Conservation (phyloP, 2,888 invertebrate species). For the Volucella bombylans region DNA sequence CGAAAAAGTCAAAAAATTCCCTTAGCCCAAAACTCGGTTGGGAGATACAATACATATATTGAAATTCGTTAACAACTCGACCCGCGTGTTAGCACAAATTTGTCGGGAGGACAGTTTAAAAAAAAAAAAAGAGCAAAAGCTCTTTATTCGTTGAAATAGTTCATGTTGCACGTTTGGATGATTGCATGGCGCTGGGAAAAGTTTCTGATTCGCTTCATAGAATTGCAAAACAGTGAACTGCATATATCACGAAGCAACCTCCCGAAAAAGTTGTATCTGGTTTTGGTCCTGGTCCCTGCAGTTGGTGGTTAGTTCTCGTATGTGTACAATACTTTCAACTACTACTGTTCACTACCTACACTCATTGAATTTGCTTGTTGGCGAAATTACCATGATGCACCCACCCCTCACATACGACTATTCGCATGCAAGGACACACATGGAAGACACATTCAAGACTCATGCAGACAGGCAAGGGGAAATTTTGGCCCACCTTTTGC, state of each 20-base stretch:
- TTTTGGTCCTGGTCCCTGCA: constrained; percentile 19
- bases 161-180: constrained; percentile 69
- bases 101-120: background rate
- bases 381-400: constrained; percentile 5
- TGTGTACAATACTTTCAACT: background rate
- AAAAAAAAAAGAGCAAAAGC: background rate
- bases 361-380: background rate
- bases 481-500: constrained; percentile 47
- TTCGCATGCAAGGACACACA: background rate
- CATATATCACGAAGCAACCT: constrained; percentile 65
- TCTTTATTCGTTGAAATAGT: constrained; percentile 6
- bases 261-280: constrained; percentile 53
- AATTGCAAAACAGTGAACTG: constrained; percentile 71
- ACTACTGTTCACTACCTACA: background rate
- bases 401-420: constrained; percentile 3
- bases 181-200: constrained; percentile 56
- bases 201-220: constrained; percentile 70
- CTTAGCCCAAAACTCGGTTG: too few relatives aligned
- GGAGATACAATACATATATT: background rate
- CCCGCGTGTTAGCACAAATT: constrained; percentile 37
- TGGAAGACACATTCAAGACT: background rate
- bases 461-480: background rate
- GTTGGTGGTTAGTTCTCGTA: background rate
- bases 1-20: background rate
- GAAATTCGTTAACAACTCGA: constrained; percentile 61